These are phyloP conservation scores for Chrysolina americana DNA, from an alignment of 2,888 invertebrate species.

Conservation along the genomic window DNA sequence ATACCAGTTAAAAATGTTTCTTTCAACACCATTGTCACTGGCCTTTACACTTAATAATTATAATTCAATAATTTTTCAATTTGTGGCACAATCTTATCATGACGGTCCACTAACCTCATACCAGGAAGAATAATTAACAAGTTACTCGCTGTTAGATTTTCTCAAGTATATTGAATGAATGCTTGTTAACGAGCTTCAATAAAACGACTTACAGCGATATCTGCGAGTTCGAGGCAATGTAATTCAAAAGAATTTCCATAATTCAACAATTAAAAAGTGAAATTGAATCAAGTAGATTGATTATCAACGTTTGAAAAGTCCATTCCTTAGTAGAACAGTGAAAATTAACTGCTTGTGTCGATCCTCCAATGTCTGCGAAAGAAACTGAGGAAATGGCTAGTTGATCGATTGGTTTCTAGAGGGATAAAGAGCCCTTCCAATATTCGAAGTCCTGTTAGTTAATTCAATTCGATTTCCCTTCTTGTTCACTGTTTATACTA, in stretches of 20 bases:
- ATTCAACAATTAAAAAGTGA: neutral
- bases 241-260: neutral
- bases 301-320: too few species aligned
- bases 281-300: neutral
- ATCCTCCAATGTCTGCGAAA: too few species aligned
- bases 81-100: conserved; percentile 12
- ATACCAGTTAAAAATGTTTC: neutral
- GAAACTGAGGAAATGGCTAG: too few species aligned
- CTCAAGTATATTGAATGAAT: conserved; percentile 20
- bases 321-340: too few species aligned
- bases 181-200: conserved; percentile 2
- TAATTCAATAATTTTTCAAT: conserved; percentile 14
- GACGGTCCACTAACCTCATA: conserved; percentile 19
- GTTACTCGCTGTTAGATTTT: neutral
- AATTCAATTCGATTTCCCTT: too few species aligned
- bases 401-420: too few species aligned
- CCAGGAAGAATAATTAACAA: conserved; percentile 7
- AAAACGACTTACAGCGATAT: neutral
- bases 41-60: neutral
- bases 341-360: too few species aligned
- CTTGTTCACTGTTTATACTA: too few species aligned
- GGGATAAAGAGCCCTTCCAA: too few species aligned
- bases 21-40: neutral
- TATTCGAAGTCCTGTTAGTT: too few species aligned
- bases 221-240: neutral